A percentile compares a stretch with the other conserved stretches of the same genome.
Conservation (phyloP, 2,888 invertebrate species). For the Metacarcinus magister region DNA sequence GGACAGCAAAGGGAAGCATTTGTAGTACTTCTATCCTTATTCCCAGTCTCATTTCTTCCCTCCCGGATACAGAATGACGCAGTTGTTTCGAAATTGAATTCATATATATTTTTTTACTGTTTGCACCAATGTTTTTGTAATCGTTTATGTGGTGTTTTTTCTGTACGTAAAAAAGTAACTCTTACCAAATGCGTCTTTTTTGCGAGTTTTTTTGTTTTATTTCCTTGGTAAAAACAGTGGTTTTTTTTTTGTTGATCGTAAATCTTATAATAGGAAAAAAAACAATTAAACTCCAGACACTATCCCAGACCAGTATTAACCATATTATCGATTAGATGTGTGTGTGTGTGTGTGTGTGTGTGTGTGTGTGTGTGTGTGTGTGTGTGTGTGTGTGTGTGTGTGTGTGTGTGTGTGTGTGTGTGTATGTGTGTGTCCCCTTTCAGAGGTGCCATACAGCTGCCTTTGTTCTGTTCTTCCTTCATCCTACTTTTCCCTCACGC, state of each 20-base stretch:
- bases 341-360: too few relatives aligned
- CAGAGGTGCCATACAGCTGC: not conserved
- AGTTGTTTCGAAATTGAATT: constrained; percentile 17
- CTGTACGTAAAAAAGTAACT: not conserved
- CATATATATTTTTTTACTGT: not conserved
- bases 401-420: too few relatives aligned
- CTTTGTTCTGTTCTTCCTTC: too few relatives aligned
- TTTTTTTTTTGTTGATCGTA: not conserved
- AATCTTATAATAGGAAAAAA: not conserved
- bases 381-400: too few relatives aligned
- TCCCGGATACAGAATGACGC: constrained; percentile 21
- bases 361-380: too few relatives aligned
- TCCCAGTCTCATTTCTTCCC: not conserved
- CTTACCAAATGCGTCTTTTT: not conserved
- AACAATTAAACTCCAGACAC: not conserved
- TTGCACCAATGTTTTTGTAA: not conserved
- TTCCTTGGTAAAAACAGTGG: not conserved
- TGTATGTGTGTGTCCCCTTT: too few relatives aligned
- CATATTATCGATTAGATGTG: not conserved
- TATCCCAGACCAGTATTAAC: not conserved
- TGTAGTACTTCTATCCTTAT: not conserved
- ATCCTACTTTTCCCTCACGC: too few relatives aligned
- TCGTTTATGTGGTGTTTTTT: not conserved
- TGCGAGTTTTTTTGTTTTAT: not conserved
- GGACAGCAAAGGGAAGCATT: not conserved